Percentiles rank a stretch among this genome's conserved stretches.
Evolutionary conservation across 1,140 invertebrate genomes (phyloP).

Genomic region (Drosophila athabasca): DNA sequence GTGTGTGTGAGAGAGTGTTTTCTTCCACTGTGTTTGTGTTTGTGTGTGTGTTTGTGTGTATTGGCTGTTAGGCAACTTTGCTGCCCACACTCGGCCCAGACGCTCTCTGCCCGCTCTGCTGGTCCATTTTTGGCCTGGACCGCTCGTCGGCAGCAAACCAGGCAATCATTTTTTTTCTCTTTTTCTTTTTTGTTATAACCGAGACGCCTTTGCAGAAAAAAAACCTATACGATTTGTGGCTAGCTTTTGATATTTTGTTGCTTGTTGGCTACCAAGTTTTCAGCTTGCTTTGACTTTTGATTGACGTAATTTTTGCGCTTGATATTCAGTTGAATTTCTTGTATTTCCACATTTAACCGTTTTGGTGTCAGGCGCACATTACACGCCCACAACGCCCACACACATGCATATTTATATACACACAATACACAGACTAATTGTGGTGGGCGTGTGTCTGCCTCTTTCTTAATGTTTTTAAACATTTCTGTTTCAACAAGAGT

Average conservation of each 20-base stretch:
- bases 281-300: conserved; percentile 68
- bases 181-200: conserved; percentile 47
- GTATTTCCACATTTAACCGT: conserved; percentile 82
- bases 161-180: conserved; percentile 51
- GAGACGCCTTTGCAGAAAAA: conserved; percentile 71
- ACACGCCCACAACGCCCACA: conserved; percentile 69
- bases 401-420: conserved; percentile 21
- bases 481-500: conserved; percentile 62
- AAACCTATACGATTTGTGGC: conserved; percentile 54
- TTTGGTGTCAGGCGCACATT: conserved; percentile 77
- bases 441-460: conserved; percentile 57
- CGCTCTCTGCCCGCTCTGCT: conserved; percentile 55
- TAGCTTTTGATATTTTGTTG: conserved; percentile 65
- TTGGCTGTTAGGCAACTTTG: conserved; percentile 79
- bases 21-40: conserved; percentile 10
- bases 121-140: conserved; percentile 79
- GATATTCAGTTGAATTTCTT: conserved; percentile 81
- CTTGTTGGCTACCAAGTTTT: conserved; percentile 60
- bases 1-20: conserved; percentile 32
- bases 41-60: conserved; percentile 14
- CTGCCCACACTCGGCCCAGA: conserved; percentile 70
- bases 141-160: conserved; percentile 41
- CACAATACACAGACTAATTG: conserved; percentile 30
- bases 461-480: conserved; percentile 36
- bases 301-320: conserved; percentile 81